These are phyloP conservation scores for Atta cephalotes DNA, from an alignment of 1,140 invertebrate genomes.

Conservation along the genomic window DNA sequence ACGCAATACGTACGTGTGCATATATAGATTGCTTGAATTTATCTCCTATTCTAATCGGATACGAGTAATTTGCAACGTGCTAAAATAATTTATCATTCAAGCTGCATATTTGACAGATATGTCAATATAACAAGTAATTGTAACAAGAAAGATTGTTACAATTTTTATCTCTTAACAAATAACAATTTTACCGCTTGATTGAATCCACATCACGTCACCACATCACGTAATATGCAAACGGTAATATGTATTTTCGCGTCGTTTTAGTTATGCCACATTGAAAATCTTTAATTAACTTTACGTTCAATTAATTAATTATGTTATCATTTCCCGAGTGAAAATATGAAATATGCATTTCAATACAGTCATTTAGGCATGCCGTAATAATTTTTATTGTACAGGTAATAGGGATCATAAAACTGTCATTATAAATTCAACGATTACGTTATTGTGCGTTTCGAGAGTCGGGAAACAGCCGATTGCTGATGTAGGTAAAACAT, in stretches of 20 bases:
- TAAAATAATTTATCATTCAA: constrained; percentile 12
- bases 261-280: too few species aligned
- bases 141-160: background rate
- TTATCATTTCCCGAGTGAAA: background rate
- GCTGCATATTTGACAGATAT: background rate
- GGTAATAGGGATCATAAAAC: constrained; percentile 25
- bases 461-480: background rate
- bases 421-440: constrained; percentile 35
- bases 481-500: constrained; percentile 3
- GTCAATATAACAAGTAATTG: background rate
- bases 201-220: too few species aligned
- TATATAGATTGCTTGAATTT: background rate
- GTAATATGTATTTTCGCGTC: too few species aligned
- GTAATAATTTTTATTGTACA: constrained; percentile 26
- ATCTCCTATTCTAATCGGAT: background rate
- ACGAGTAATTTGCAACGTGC: background rate
- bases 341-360: constrained; percentile 18
- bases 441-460: background rate
- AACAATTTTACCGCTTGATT: background rate
- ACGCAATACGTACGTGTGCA: background rate
- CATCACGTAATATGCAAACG: background rate
- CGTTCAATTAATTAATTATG: background rate
- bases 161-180: background rate
- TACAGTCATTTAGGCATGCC: background rate
- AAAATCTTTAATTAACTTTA: constrained; percentile 19